These are phyloP conservation scores for Nyctibius bracteatus DNA, from an alignment of 2,113 vertebrate genomes.

Conservation along the genomic window DNA sequence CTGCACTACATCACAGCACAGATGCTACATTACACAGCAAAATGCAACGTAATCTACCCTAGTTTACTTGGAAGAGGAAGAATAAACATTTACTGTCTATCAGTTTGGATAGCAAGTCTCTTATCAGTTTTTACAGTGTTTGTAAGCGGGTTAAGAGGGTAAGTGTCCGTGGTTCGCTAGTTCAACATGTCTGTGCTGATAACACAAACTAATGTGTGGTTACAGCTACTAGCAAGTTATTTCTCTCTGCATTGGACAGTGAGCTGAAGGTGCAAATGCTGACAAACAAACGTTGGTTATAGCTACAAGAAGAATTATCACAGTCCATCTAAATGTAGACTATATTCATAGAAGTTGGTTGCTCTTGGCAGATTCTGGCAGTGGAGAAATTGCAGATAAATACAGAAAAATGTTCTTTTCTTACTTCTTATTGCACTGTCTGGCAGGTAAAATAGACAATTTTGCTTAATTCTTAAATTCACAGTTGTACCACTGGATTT, in stretches of 20 bases:
- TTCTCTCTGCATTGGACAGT: background rate
- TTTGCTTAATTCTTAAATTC: background rate
- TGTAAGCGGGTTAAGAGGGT: background rate
- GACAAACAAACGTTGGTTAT: background rate
- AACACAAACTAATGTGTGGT: background rate
- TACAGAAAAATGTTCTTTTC: background rate
- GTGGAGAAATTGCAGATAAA: background rate
- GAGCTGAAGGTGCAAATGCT: background rate
- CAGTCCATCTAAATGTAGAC: background rate
- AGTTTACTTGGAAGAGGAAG: constrained; percentile 1
- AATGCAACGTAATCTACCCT: background rate
- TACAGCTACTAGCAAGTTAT: background rate
- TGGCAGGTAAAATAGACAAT: background rate
- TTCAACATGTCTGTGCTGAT: background rate
- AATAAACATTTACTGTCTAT: constrained; percentile 35
- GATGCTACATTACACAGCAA: background rate
- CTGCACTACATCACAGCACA: background rate
- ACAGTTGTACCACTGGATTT: background rate
- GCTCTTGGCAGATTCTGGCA: background rate
- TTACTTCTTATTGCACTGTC: background rate
- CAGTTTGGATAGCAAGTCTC: background rate
- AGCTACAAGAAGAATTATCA: background rate
- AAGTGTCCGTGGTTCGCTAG: background rate
- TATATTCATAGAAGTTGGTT: background rate
- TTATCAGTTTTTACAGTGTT: constrained; percentile 9